A percentile compares a stretch with the other conserved stretches of the same genome.
Conservation (phyloP, 2,113 vertebrate species). For the Oriolus oriolus region DNA sequence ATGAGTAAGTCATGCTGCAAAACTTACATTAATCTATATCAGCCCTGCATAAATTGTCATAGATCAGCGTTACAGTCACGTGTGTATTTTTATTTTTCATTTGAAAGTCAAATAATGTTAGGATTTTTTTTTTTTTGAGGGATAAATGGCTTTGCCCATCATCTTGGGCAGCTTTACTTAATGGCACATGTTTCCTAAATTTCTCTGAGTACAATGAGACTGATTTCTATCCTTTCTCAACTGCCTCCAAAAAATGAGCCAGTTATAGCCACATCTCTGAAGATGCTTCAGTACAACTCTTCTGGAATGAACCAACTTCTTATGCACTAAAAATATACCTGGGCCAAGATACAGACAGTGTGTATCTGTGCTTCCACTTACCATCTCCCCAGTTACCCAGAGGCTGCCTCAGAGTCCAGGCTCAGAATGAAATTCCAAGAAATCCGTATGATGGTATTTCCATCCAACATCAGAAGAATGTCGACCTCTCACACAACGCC, state of each 20-base stretch:
- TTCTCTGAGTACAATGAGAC: neutral
- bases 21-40: neutral
- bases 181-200: neutral
- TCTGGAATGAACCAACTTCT: neutral
- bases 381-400: fast-evolving
- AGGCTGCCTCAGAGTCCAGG: neutral
- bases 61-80: neutral
- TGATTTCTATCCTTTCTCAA: neutral
- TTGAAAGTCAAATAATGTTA: neutral
- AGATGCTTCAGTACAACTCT: neutral
- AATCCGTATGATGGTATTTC: neutral
- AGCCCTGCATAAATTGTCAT: neutral
- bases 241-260: fast-evolving
- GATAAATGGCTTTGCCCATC: neutral
- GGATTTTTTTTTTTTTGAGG: neutral
- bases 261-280: neutral
- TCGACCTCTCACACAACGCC: neutral
- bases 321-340: neutral
- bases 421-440: neutral
- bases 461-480: neutral
- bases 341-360: neutral
- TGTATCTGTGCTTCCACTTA: neutral
- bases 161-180: neutral
- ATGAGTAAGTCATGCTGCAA: neutral
- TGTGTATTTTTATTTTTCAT: neutral